Conservation (phyloP, 2,888 invertebrate genomes). For the Andrena dorsata region DNA sequence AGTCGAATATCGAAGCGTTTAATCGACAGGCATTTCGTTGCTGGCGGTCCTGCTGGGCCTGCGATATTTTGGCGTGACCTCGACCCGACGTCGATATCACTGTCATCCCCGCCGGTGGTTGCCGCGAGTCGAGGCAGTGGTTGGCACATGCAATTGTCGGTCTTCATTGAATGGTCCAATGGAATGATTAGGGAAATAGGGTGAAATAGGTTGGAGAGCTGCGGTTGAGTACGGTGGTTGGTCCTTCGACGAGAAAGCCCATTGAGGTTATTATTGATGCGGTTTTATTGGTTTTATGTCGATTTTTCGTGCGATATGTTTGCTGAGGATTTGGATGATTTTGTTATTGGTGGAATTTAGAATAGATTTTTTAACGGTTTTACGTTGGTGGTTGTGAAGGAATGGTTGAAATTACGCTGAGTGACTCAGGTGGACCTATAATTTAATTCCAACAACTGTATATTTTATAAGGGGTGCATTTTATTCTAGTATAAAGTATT, state of each 20-base stretch:
- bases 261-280: neutral
- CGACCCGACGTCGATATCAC: conserved; percentile 19
- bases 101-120: neutral
- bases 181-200: conserved; percentile 6
- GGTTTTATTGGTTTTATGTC: neutral
- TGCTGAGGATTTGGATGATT: neutral
- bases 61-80: conserved; percentile 40
- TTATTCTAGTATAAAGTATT: too few relatives aligned
- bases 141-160: neutral
- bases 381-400: too few relatives aligned
- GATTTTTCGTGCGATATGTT: neutral
- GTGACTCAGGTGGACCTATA: too few relatives aligned
- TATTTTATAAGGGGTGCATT: too few relatives aligned
- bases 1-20: conserved; percentile 37
- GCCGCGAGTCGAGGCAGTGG: conserved; percentile 2
- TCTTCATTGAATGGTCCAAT: conserved; percentile 10
- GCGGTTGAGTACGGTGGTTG: neutral
- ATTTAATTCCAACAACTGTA: too few relatives aligned
- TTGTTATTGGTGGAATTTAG: too few relatives aligned
- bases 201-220: conserved; percentile 2
- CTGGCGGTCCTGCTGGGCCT: conserved; percentile 18
- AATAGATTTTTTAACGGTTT: too few relatives aligned
- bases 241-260: neutral
- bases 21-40: conserved; percentile 51
- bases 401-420: too few relatives aligned